phyloP scores from a whole-genome alignment of 2,888 invertebrate species.

The Gari tellinella region DNA sequence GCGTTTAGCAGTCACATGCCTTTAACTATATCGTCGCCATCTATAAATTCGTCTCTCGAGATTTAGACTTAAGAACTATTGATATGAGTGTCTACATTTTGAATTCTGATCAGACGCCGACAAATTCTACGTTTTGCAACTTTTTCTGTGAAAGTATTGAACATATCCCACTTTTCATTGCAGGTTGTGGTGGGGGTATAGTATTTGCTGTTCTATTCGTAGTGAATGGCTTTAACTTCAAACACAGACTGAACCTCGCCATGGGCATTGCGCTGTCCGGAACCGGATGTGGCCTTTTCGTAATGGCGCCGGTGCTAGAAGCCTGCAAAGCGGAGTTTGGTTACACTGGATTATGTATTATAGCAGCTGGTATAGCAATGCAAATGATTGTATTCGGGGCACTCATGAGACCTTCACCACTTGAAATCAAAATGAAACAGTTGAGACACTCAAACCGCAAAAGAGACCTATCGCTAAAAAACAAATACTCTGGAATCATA shows the following conservation, averaged over 20 bases:
- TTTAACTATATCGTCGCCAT: no score
- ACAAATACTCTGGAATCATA: no score
- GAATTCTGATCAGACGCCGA: no score
- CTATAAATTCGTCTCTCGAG: no score
- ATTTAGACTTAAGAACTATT: no score
- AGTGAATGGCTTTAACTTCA: conserved; percentile 12
- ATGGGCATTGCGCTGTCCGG: conserved; percentile 3
- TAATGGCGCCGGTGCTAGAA: conserved; percentile 5
- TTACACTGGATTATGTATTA: background rate
- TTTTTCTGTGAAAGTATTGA: no score
- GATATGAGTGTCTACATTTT: no score
- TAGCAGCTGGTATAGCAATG: background rate
- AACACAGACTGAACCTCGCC: conserved; percentile 8
- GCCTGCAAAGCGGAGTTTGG: conserved; percentile 1
- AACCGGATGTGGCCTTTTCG: conserved; percentile 6
- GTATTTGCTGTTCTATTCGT: background rate
- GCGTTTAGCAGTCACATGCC: no score
- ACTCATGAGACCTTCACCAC: conserved; percentile 1
- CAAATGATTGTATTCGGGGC: conserved; percentile 3
- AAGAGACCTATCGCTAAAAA: no score
- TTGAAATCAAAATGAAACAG: conserved; percentile 2
- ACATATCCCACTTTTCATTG: no score
- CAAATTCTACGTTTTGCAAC: no score
- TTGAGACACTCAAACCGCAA: no score
- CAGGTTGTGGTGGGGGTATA: conserved; percentile 2